Base-by-base conservation (phyloP, 2,797 vertebrate genomes). In the Tenualosa thibaudeaui region DNA sequence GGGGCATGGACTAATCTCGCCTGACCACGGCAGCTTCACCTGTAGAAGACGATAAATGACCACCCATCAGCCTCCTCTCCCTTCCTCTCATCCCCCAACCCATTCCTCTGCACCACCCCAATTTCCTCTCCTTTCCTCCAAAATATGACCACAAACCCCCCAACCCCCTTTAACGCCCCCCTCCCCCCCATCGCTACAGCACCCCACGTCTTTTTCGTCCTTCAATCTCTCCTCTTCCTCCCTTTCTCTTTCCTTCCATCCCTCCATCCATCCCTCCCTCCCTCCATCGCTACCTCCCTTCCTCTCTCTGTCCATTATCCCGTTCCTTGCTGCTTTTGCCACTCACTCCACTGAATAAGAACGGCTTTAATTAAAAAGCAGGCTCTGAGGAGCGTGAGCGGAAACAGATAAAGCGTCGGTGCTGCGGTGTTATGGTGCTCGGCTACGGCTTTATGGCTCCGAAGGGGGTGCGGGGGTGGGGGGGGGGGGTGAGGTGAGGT, bases 21-120 rank as follows among this genome's bases (percentile, higher is more conserved):
- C 46, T 84, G 86, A 78, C 10, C 65, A 37, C 31, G 9, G 4
- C 12, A 10, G 65, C 65, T 37, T 24, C 26, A 31, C 31, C 65
- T 71, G 65, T 71, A 31, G 12, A 26, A 13, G 26, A 71, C 65
- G 65, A 71, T 71, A 71, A 71, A 71, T 71, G 65, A 71, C 65
- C 65, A 5, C 65, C 12, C 65, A 31, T 37, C 65, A 71, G 10
- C 54, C 50, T 91, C 90, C 91, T 92, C 92, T 92, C 92, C 81
- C 46, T 19, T 85, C 81, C 24, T 68, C 62, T 26, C 62, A 6
- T 68, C 62, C 7, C 26, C 62, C 62, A 10, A 9, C 2, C 24
- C 62, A 68, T 68, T 15, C 62, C 62, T 26, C 58, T 19, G 19
- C 58, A 7, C 15, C 19, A 22, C 8, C 58, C 19, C 58, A 62